A percentile compares a stretch with the other conserved stretches of the same genome.
These are phyloP conservation scores for Limnephilus lunatus DNA, from an alignment of 2,888 invertebrate genomes.

Conservation along the genomic window DNA sequence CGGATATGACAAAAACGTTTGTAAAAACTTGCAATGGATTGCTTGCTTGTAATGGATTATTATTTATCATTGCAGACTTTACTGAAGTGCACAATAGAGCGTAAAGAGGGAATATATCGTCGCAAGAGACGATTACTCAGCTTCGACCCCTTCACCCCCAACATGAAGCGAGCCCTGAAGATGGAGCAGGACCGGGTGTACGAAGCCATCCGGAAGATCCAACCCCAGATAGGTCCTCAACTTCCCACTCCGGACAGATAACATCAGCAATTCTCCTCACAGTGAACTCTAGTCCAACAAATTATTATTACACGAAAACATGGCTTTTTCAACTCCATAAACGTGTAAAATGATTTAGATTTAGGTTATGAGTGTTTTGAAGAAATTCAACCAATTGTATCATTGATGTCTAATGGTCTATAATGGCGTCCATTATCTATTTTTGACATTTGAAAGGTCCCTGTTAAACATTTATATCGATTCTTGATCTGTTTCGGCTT, in stretches of 20 bases:
- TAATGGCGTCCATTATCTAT: not conserved
- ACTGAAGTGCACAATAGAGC: slow-evolving; percentile 78
- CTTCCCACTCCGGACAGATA: slow-evolving; percentile 60
- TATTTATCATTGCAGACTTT: slow-evolving; percentile 70
- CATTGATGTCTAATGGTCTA: too few relatives aligned
- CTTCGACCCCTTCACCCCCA: slow-evolving; percentile 84
- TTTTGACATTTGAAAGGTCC: not conserved
- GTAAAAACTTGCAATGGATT: too few relatives aligned
- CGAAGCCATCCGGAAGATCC: slow-evolving; percentile 52
- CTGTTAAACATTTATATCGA: not conserved
- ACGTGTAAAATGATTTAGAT: not conserved
- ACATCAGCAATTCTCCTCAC: slow-evolving; percentile 45
- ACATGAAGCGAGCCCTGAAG: slow-evolving; percentile 76
- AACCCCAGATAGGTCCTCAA: slow-evolving; percentile 27
- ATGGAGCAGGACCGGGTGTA: slow-evolving; percentile 67
- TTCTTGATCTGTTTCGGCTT: too few relatives aligned
- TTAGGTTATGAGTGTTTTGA: too few relatives aligned
- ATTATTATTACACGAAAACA: not conserved
- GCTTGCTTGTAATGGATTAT: not conserved
- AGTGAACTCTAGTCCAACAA: not conserved
- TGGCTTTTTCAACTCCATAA: not conserved
- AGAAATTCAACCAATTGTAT: too few relatives aligned
- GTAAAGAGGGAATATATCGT: slow-evolving; percentile 85
- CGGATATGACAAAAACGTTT: too few relatives aligned
- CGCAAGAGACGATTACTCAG: slow-evolving; percentile 81